These are phyloP conservation scores for Pseudorasbora parva DNA, from an alignment of 2,113 vertebrate genomes.

Conservation along the genomic window DNA sequence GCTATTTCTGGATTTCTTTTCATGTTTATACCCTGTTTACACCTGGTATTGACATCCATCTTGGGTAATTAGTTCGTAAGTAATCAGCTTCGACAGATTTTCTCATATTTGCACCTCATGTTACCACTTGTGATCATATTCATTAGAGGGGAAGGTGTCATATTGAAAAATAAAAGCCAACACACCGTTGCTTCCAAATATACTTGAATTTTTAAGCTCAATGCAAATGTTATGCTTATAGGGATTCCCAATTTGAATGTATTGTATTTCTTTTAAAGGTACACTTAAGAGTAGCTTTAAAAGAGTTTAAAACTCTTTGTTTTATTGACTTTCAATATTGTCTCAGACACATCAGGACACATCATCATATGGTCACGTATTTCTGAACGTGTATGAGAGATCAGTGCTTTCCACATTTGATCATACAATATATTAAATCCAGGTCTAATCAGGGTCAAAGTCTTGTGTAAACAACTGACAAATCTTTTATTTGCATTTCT, in stretches of 20 bases:
- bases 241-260: not conserved
- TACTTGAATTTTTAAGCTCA: not conserved
- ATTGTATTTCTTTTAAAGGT: not conserved
- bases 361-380: not conserved
- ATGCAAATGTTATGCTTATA: not conserved
- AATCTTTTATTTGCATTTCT: conserved; percentile 26
- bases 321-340: not conserved
- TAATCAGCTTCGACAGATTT: conserved; percentile 1
- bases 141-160: not conserved
- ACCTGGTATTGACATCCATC: conserved; percentile 1
- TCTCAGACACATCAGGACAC: not conserved
- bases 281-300: not conserved
- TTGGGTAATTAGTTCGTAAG: not conserved
- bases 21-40: not conserved
- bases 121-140: not conserved
- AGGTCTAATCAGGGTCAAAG: not conserved
- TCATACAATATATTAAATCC: not conserved
- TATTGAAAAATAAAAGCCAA: not conserved
- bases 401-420: not conserved
- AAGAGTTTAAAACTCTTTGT: not conserved
- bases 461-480: not conserved
- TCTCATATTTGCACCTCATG: not conserved
- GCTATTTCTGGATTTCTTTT: not conserved
- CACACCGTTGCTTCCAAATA: not conserved
- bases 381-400: not conserved